Evolutionary conservation across 2,888 invertebrate species (phyloP).

Genomic region (Lasioglossum leucozonium): DNA sequence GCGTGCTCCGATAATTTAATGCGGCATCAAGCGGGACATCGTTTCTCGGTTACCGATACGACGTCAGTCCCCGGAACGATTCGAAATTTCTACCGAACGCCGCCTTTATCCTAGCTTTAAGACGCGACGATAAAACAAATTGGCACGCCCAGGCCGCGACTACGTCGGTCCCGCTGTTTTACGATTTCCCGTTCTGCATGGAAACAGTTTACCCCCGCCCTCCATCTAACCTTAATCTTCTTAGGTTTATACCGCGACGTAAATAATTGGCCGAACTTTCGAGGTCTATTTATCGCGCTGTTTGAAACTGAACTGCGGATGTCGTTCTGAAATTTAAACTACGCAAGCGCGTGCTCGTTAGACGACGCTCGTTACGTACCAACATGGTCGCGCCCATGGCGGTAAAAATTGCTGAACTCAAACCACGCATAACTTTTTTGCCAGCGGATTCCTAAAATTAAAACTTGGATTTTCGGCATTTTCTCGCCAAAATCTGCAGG

Average conservation of each 20-base stretch:
- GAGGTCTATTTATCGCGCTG: background rate
- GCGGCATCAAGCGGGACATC: constrained; percentile 30
- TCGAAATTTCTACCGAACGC: background rate
- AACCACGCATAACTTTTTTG: no score
- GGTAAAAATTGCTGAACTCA: no score
- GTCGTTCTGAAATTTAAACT: background rate
- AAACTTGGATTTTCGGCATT: no score
- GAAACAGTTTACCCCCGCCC: background rate
- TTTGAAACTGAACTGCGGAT: background rate
- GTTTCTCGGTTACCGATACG: constrained; percentile 26
- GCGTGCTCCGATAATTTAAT: constrained; percentile 50
- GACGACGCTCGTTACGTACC: no score
- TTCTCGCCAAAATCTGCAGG: no score
- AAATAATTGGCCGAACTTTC: constrained; percentile 2
- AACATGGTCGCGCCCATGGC: no score
- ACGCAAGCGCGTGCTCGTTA: no score
- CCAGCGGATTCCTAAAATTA: no score
- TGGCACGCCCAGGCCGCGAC: background rate
- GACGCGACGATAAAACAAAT: constrained; percentile 40
- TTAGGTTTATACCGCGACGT: background rate
- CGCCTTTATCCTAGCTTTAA: background rate
- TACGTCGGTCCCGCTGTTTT: constrained; percentile 5
- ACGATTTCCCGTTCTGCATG: constrained; percentile 7
- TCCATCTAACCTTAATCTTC: background rate
- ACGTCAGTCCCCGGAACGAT: background rate